phyloP scores from a whole-genome alignment of 2,888 invertebrate species.

The Chrysotoxum bicinctum region DNA sequence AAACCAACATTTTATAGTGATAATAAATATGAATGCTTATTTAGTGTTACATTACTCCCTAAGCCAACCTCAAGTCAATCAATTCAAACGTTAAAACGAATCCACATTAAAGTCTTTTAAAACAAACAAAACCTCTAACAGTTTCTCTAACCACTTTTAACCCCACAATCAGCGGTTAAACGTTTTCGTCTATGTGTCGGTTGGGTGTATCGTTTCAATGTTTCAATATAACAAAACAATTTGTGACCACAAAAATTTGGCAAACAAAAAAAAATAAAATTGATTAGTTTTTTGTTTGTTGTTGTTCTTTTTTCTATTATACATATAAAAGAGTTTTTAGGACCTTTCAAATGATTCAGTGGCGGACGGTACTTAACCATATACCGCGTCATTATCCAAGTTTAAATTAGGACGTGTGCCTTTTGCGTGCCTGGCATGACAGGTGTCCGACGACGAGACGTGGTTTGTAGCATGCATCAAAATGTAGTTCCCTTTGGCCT shows the following conservation, averaged over 20 bases:
- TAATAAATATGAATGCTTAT: not conserved
- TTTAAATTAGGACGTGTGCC: conserved; percentile 52
- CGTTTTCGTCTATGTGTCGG: conserved; percentile 50
- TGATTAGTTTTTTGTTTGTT: conserved; percentile 43
- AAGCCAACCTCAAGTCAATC: conserved; percentile 53
- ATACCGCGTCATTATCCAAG: conserved; percentile 29
- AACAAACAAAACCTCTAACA: conserved; percentile 69
- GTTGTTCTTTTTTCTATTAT: not conserved
- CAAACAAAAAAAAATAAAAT: conserved; percentile 56
- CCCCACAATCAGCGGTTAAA: conserved; percentile 70
- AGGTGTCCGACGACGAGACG: conserved; percentile 23
- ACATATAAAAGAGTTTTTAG: too few species aligned
- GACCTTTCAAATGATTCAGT: not conserved
- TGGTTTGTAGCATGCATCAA: conserved; percentile 33
- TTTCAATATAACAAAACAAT: conserved; percentile 63
- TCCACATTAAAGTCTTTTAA: conserved; percentile 44
- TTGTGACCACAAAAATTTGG: conserved; percentile 68
- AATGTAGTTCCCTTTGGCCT: not conserved
- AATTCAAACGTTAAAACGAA: conserved; percentile 52
- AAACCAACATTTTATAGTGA: not conserved
- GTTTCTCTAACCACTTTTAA: conserved; percentile 60
- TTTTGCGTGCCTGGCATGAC: conserved; percentile 50
- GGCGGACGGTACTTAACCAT: not conserved
- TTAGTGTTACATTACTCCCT: not conserved
- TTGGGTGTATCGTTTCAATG: conserved; percentile 48